Base-by-base conservation (phyloP, 1,140 invertebrate genomes). In the Oscheius sp. region DNA sequence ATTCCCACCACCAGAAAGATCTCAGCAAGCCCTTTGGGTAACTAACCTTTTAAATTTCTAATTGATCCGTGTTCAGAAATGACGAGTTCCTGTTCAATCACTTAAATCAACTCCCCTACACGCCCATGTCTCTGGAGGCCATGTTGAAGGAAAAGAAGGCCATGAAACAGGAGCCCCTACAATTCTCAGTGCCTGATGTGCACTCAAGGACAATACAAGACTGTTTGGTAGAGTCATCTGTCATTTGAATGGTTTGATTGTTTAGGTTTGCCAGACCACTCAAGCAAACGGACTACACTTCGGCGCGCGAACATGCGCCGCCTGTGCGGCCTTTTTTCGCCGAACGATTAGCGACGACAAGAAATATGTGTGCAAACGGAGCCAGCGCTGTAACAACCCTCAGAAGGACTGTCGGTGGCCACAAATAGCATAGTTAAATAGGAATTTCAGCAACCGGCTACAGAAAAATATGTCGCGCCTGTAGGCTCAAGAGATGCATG, bases 361-460 rank as follows among this genome's bases (percentile, higher is more conserved):
- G 66, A 68, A 68, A 31, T 68, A 68, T 61, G 66, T 68, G 18
- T 68, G 66, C 35, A 63, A 42, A 68, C 63, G 66, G 15, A 72
- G 61, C 18, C 62, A 66, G 29, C 66, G 69, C 1, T 72, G 69
- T 29, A 66, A 42, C 10, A 69, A 38, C 49, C n/a, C 35, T 10
- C 31, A 31, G 23, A 72, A 38, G 7, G 69, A 72, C 36, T 28
- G 69, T 72, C n/a, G 46, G 65, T 63, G n/a, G 36, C 36, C n/a
- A 4, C 13, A 3, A n/a, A n/a, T n/a, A 38, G 32, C 15, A 26
- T 65, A 18, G 2, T 38, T 36, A 42, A 13, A n/a, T 4, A 18
- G 36, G n/a, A 3, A 13, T 65, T 65, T 35, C 23, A 65, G 63
- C 32, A 4, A 65, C 63, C 13, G 63, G 63, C 2, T 65, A 65